Conservation (phyloP, 2,797 vertebrate species). For the Eidolon dupreanum region DNA sequence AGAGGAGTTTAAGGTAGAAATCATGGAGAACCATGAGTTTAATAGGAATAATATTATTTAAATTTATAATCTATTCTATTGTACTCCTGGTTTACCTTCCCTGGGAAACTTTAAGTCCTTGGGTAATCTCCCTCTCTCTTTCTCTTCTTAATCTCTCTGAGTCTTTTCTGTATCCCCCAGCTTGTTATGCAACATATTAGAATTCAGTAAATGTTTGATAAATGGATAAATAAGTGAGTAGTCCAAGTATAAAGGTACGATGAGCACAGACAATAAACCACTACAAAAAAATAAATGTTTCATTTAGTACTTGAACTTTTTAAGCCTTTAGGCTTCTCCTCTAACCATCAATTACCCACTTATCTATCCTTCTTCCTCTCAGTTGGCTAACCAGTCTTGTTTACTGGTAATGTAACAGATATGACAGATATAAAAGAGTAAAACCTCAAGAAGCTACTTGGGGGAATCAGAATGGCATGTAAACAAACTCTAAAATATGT, state of each 20-base stretch:
- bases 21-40: neutral
- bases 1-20: neutral
- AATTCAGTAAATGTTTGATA: neutral
- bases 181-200: neutral
- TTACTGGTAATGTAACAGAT: neutral
- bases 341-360: neutral
- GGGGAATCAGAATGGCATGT: neutral
- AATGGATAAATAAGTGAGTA: neutral
- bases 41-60: neutral
- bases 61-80: neutral
- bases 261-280: neutral
- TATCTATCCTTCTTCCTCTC: neutral
- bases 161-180: neutral
- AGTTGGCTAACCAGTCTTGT: neutral
- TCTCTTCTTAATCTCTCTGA: neutral
- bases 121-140: neutral
- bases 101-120: neutral
- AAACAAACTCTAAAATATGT: neutral
- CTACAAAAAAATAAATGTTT: neutral
- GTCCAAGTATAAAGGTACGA: neutral
- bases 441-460: neutral
- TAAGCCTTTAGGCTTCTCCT: neutral
- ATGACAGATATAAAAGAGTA: neutral
- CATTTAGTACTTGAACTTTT: neutral
- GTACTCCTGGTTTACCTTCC: neutral